phyloP scores from a whole-genome alignment of 1,140 invertebrate species.

The Euura saliciscinereae region DNA sequence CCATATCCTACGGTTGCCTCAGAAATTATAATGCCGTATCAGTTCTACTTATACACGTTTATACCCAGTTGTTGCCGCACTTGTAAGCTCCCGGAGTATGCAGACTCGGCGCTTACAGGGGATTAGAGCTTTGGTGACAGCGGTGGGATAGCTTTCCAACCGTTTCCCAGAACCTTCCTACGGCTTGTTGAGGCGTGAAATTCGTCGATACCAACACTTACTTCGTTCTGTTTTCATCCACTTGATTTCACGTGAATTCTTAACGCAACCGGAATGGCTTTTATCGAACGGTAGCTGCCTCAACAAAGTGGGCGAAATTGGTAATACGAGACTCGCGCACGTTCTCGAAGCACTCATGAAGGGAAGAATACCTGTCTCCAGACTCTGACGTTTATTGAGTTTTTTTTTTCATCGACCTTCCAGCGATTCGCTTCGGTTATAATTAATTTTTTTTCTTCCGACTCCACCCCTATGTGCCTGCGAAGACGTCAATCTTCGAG shows the following conservation, averaged over 20 bases:
- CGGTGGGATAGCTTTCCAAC: background rate
- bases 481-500: too few species aligned
- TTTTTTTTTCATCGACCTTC: conserved; percentile 4
- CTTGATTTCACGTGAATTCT: too few species aligned
- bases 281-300: too few species aligned
- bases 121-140: background rate
- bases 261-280: too few species aligned
- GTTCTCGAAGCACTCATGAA: background rate
- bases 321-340: background rate
- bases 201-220: too few species aligned
- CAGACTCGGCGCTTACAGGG: background rate
- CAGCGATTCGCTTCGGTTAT: background rate
- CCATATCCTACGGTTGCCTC: background rate
- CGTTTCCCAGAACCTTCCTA: background rate
- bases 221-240: too few species aligned
- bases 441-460: background rate
- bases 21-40: background rate
- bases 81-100: background rate
- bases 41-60: background rate
- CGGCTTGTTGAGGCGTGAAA: too few species aligned
- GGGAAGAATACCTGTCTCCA: background rate
- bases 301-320: too few species aligned
- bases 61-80: background rate
- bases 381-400: background rate
- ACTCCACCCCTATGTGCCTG: background rate